Conservation (phyloP, 2,888 invertebrate species). For the Limnephilus lunatus region DNA sequence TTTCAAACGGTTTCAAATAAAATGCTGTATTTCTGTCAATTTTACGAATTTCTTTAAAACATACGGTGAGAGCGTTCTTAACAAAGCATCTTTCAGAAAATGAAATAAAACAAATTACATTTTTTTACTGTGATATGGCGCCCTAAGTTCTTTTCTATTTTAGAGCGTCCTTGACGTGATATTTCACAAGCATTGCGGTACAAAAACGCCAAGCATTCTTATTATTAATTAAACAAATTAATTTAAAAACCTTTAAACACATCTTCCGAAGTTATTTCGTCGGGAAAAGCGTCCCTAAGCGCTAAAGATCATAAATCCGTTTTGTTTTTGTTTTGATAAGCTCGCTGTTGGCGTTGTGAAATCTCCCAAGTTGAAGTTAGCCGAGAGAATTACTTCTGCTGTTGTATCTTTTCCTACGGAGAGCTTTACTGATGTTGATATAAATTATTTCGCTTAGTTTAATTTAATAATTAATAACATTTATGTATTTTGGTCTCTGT, state of each 20-base stretch:
- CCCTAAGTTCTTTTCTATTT: too few relatives aligned
- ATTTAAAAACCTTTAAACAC: neutral
- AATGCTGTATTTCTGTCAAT: too few relatives aligned
- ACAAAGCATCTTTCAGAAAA: too few relatives aligned
- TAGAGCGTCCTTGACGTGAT: too few relatives aligned
- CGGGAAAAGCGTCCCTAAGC: neutral
- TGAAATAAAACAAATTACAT: too few relatives aligned
- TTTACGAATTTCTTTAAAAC: too few relatives aligned
- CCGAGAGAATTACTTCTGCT: neutral
- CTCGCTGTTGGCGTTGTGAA: constrained; percentile 10
- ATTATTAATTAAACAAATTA: neutral
- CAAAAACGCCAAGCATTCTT: too few relatives aligned
- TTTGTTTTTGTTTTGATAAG: constrained; percentile 29
- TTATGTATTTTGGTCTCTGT: neutral
- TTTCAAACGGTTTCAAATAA: too few relatives aligned
- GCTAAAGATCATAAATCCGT: constrained; percentile 13
- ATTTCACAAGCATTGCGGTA: too few relatives aligned
- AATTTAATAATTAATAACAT: neutral
- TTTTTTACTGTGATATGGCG: too few relatives aligned
- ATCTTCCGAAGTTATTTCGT: neutral
- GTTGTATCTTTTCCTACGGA: neutral
- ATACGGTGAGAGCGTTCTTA: too few relatives aligned
- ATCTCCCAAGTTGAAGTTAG: neutral
- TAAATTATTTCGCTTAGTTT: neutral
- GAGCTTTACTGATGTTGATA: neutral